Evolutionary conservation across 2,113 vertebrate genomes (phyloP).

Genomic region (Psettodes erumei): DNA sequence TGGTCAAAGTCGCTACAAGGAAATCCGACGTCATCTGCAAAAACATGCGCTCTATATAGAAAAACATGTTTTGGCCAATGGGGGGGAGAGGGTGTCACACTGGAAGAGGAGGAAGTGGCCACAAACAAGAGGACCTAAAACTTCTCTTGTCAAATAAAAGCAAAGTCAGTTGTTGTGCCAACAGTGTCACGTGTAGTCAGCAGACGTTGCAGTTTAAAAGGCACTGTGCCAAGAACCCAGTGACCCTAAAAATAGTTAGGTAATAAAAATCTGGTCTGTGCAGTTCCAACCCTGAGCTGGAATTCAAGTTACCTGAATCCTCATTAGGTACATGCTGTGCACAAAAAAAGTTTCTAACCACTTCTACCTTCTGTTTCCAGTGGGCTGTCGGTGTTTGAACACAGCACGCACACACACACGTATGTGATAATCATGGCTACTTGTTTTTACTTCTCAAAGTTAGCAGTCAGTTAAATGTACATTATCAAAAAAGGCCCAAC

Average conservation of each 20-base stretch:
- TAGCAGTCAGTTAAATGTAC: conserved; percentile 90
- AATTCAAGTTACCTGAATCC: neutral
- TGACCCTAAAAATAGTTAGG: conserved; percentile 15
- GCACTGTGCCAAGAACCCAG: conserved; percentile 7
- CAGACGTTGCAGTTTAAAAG: conserved; percentile 3
- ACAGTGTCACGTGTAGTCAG: neutral
- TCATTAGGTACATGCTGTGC: neutral
- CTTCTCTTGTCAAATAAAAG: conserved; percentile 8
- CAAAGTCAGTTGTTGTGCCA: conserved; percentile 4
- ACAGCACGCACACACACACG: conserved; percentile 31
- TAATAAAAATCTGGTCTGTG: neutral
- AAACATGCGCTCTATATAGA: too few species aligned
- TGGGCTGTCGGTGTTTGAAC: neutral
- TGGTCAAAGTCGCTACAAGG: neutral
- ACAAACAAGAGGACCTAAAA: conserved; percentile 19
- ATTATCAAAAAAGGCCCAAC: conserved; percentile 89
- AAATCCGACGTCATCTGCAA: neutral
- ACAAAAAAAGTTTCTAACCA: neutral
- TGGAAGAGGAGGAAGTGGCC: neutral
- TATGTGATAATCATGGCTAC: conserved; percentile 77
- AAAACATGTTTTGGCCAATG: neutral
- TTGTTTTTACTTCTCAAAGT: conserved; percentile 85
- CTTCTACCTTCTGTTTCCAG: neutral
- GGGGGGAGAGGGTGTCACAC: neutral
- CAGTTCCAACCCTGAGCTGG: conserved; percentile 7